Percentiles rank a stretch among this genome's conserved stretches.
These are phyloP conservation scores for Oligia fasciuncula DNA, from an alignment of 2,888 invertebrate species.

Conservation along the genomic window DNA sequence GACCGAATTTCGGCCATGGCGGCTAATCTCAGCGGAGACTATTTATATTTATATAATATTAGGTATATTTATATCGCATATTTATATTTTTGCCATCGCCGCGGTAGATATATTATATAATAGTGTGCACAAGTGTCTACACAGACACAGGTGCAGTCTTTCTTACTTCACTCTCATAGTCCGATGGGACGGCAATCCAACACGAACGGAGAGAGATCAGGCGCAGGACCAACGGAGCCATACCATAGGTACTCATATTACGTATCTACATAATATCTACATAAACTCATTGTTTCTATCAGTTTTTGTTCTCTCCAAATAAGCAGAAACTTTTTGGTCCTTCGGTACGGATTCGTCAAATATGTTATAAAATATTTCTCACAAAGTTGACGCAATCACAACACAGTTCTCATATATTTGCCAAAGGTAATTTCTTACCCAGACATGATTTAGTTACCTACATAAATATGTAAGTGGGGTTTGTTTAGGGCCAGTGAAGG, in stretches of 20 bases:
- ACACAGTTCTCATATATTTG: slow-evolving; percentile 46
- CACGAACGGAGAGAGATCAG: background rate
- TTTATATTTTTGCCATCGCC: no score
- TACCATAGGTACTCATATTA: background rate
- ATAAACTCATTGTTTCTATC: background rate
- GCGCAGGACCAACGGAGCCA: background rate
- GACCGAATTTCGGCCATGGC: background rate
- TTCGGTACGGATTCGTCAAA: slow-evolving; percentile 20
- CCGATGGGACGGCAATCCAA: background rate
- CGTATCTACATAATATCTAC: background rate
- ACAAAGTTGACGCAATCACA: slow-evolving; percentile 41
- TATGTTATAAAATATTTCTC: slow-evolving; percentile 39
- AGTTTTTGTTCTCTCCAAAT: slow-evolving; percentile 32
- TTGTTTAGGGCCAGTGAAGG: slow-evolving; percentile 71
- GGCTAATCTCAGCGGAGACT: background rate
- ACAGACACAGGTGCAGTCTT: background rate
- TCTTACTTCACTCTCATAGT: background rate
- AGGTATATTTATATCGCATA: no score
- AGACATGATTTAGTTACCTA: slow-evolving; percentile 60
- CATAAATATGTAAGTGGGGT: slow-evolving; percentile 62
- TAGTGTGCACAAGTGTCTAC: no score
- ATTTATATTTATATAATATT: no score
- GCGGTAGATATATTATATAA: background rate
- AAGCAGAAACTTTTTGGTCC: slow-evolving; percentile 22
- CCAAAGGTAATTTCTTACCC: slow-evolving; percentile 57